These are phyloP conservation scores for Lethenteron camtschaticum DNA, from an alignment of 2,113 vertebrate species.

Conservation along the genomic window DNA sequence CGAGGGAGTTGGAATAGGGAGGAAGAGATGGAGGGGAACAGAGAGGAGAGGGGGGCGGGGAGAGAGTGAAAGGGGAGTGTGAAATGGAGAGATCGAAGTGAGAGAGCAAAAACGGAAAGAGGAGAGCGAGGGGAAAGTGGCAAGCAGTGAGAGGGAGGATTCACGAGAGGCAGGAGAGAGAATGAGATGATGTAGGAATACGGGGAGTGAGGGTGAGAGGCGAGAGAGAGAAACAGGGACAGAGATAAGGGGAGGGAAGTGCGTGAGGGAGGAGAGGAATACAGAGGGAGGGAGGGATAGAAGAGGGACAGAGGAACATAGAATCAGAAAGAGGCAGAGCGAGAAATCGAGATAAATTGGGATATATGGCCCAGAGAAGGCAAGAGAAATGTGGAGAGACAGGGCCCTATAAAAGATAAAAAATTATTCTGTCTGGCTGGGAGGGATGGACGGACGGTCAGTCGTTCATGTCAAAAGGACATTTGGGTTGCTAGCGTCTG, in stretches of 20 bases:
- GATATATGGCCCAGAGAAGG: too few species aligned
- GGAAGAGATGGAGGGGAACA: not conserved
- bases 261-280: not conserved
- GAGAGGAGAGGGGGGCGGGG: not conserved
- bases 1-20: not conserved
- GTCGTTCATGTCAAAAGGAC: too few species aligned
- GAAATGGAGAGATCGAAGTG: not conserved
- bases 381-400: too few species aligned
- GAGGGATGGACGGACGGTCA: too few species aligned
- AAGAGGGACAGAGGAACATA: not conserved
- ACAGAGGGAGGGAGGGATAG: not conserved
- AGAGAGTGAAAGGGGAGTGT: not conserved
- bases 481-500: too few species aligned
- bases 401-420: too few species aligned
- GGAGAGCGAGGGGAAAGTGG: not conserved
- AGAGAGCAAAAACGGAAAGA: not conserved
- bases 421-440: too few species aligned
- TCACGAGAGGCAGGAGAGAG: not conserved
- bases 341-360: not conserved
- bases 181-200: not conserved
- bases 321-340: not conserved
- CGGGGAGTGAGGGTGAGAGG: not conserved
- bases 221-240: not conserved
- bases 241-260: not conserved
- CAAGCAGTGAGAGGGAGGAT: not conserved